Base-by-base conservation (phyloP, 2,888 invertebrate genomes). In the Torymus texanus region DNA sequence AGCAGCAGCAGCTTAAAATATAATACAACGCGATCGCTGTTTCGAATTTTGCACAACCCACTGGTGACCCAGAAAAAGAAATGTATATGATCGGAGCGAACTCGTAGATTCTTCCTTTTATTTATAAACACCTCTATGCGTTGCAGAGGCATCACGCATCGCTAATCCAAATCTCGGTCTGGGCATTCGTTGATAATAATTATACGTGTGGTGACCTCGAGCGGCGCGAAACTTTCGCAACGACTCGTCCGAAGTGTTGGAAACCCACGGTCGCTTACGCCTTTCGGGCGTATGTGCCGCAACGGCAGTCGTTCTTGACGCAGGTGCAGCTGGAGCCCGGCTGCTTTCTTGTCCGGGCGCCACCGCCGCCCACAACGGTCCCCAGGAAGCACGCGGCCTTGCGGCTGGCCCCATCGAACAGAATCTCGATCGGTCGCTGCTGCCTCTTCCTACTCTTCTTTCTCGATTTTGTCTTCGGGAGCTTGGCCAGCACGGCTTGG, bases 401-500 rank as follows among this genome's bases (percentile, higher is more conserved):
- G 10, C 66, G 41, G 41, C 12, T 59, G 14, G 24, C n/a, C 1
- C 29, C 14, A 5, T 72, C 72, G 61, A 59, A 72, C 14, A 65
- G 51, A 3, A 53, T 10, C 61, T 63, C 58, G 1, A 62, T n/a
- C 18, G 71, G n/a, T 2, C 10, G 12, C 11, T 58, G 58, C 21
- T 62, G 29, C 78, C 14, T 1, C 65, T 12, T 65, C 12, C n/a
- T 73, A 12, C 71, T 29, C 0, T 18, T 18, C 2, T 12, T 0
- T 16, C n/a, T 29, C 5, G 12, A n/a, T 29, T 83, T 83, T 71
- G 74, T 73, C 4, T 63, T 84, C 0, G 85, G 75, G 56, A 86
- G 85, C 72, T 83, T 85, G 0, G 83, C 86, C 74, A 84, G 82
- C 16, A 83, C 84, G 8, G 81, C 62, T 53, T 85, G 84, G 55